Base-by-base conservation (phyloP, 2,797 vertebrate genomes). In the Taeniopygia guttata region DNA sequence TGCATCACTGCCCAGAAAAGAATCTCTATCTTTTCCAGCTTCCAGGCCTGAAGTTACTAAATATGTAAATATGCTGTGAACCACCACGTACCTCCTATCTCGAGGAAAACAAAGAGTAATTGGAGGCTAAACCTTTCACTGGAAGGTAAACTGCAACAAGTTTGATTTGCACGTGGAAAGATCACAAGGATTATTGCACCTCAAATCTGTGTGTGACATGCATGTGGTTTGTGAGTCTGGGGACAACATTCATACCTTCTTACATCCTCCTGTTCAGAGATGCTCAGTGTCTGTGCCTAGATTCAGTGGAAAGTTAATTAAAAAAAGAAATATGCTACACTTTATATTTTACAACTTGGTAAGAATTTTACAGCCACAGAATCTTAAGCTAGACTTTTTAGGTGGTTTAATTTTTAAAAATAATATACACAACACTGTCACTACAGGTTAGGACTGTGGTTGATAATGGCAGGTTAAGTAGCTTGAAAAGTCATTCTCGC, bases 61-160 rank as follows among this genome's bases (percentile, higher is more conserved):
- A 6, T 7, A 36, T 2, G 5, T 16, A 11, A 5, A 6, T 7
- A 36, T 2, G 5, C 1, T 3, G 22, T 55, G 58, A 74, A 63
- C 5, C 9, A 30, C 16, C 8, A 7, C 27, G 8, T 22, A 10
- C 23, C 6, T 52, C 26, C 25, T 2, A 6, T 25, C 14, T 64
- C 59, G 46, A 38, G 34, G 9, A 49, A 66, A 66, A 58, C 1
- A 9, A 4, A 14, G 2, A 42, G 29, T 30, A 60, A 42, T 1
- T 56, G 26, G 29, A 45, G 26, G 13, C 4, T 21, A 75, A 84
- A 60, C 9, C 2, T 74, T 34, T 87, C 25, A 26, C 16, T 26
- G 38, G 12, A 63, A 42, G 13, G 11, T 68, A 52, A 84, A 73
- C 16, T 34, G n/a, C n/a, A n/a, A 46, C 52, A 72, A 56, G 18